Percentiles rank a stretch among this genome's conserved stretches.
Evolutionary conservation across 2,113 vertebrate genomes (phyloP).

Genomic region (Neodontobutis hainanensis): DNA sequence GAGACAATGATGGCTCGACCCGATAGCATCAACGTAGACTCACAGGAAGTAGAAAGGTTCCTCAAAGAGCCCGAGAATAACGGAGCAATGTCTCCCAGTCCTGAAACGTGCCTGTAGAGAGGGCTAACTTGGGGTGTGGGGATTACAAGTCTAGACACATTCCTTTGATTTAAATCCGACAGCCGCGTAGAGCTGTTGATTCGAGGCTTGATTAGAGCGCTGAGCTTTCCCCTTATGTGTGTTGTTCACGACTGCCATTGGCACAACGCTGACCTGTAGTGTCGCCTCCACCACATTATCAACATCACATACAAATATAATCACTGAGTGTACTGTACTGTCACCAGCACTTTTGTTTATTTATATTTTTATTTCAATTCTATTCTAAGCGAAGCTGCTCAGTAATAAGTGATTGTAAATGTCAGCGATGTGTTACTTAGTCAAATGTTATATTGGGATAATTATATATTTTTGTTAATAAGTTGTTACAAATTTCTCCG

Average conservation of each 20-base stretch:
- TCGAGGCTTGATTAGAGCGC: neutral
- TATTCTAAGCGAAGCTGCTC: neutral
- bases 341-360: neutral
- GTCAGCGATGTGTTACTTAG: neutral
- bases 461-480: slow-evolving; percentile 1
- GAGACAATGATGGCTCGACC: slow-evolving; percentile 64
- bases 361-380: neutral
- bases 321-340: neutral
- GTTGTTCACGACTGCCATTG: too few species aligned
- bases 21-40: slow-evolving; percentile 69
- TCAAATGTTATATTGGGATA: neutral
- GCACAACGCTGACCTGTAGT: neutral
- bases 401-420: slow-evolving; percentile 1
- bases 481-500: neutral
- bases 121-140: neutral
- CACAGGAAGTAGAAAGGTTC: slow-evolving; percentile 83
- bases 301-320: neutral
- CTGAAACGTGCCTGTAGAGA: slow-evolving; percentile 85
- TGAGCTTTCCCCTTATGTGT: slow-evolving; percentile 10
- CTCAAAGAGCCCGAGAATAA: slow-evolving; percentile 83
- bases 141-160: neutral
- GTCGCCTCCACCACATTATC: neutral
- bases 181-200: neutral
- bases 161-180: neutral
- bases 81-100: slow-evolving; percentile 73